These are phyloP conservation scores for Byasa hedistus DNA, from an alignment of 2,888 invertebrate genomes.

Conservation along the genomic window DNA sequence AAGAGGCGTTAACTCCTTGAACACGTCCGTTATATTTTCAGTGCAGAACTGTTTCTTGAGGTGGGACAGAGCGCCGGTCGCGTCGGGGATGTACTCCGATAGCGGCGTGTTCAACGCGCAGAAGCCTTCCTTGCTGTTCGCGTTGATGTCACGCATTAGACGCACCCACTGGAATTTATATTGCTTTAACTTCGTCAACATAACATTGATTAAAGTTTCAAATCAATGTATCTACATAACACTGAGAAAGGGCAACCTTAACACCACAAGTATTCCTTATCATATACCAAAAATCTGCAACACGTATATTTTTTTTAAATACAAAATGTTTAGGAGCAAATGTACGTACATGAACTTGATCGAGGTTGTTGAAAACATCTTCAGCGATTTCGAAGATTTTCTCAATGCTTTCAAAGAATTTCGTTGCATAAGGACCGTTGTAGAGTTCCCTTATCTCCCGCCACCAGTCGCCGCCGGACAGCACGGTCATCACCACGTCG, in stretches of 20 bases:
- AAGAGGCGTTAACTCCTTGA: conserved; percentile 59
- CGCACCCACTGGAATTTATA: conserved; percentile 54
- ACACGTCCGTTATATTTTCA: conserved; percentile 43
- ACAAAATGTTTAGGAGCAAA: neutral
- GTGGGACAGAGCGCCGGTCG: conserved; percentile 46
- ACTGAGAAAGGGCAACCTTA: too few relatives aligned
- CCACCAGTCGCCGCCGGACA: conserved; percentile 72
- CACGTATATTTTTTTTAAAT: too few relatives aligned
- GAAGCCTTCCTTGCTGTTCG: conserved; percentile 57
- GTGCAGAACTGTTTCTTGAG: conserved; percentile 55
- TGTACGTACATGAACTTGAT: conserved; percentile 66
- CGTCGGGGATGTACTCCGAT: conserved; percentile 67
- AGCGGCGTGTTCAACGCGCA: conserved; percentile 55
- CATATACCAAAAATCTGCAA: too few relatives aligned
- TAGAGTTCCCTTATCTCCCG: conserved; percentile 50
- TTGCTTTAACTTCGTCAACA: neutral
- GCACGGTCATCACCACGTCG: conserved; percentile 56
- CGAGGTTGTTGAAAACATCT: conserved; percentile 61
- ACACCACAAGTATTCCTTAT: too few relatives aligned
- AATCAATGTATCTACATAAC: too few relatives aligned
- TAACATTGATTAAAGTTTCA: too few relatives aligned
- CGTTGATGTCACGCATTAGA: conserved; percentile 60
- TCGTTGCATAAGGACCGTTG: conserved; percentile 50
- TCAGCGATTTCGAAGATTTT: conserved; percentile 58
- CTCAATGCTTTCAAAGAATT: conserved; percentile 59